phyloP scores from a whole-genome alignment of 2,888 invertebrate species.

The Biston betularia region DNA sequence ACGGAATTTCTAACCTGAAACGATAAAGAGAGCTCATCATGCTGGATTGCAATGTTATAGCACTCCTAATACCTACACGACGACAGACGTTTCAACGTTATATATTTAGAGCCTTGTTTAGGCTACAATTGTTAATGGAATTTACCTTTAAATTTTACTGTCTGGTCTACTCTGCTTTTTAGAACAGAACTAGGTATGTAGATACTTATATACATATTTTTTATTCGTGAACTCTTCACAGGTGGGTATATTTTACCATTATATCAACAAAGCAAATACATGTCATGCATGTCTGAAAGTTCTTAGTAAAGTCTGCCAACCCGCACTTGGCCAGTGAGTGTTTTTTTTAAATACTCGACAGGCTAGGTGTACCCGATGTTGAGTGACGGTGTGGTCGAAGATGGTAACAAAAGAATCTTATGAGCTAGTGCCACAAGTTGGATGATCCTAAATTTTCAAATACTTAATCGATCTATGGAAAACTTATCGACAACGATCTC shows the following conservation, averaged over 20 bases:
- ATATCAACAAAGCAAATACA: too few relatives aligned
- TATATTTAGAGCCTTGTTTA: slow-evolving; percentile 26
- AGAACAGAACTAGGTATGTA: too few relatives aligned
- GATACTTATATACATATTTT: background rate
- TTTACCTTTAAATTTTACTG: background rate
- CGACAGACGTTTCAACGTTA: background rate
- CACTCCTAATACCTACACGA: background rate
- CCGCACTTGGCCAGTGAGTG: too few relatives aligned
- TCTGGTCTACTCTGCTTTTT: too few relatives aligned
- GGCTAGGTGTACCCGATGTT: too few relatives aligned
- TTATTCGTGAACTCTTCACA: background rate
- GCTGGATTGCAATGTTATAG: slow-evolving; percentile 2
- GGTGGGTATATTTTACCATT: too few relatives aligned
- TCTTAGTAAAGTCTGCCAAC: too few relatives aligned
- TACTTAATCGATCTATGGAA: background rate
- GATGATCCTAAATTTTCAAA: background rate
- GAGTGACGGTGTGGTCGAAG: too few relatives aligned
- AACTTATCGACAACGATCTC: slow-evolving; percentile 24
- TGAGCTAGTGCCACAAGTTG: too few relatives aligned
- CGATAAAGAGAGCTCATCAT: slow-evolving; percentile 6
- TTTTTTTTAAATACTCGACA: too few relatives aligned
- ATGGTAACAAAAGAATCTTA: too few relatives aligned
- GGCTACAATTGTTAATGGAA: slow-evolving; percentile 22
- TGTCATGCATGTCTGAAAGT: too few relatives aligned
- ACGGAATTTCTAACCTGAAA: background rate